These are phyloP conservation scores for Condylostylus longicornis DNA, from an alignment of 1,140 invertebrate species.

Conservation along the genomic window DNA sequence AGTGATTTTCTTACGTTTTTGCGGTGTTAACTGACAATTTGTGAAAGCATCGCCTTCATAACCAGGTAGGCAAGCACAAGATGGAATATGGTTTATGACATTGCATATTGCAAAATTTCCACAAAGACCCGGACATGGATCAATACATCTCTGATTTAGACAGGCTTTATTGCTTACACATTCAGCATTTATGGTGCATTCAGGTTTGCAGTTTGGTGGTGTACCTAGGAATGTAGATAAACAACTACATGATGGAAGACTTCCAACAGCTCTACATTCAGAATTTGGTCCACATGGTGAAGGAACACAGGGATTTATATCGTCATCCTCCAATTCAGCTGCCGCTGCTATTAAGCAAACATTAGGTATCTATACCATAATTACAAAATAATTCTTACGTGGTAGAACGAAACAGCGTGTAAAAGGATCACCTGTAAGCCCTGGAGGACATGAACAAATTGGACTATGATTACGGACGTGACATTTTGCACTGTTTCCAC, in stretches of 20 bases:
- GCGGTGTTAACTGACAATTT: conserved; percentile 42
- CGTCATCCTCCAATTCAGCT: conserved; percentile 35
- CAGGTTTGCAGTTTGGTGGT: conserved; percentile 65
- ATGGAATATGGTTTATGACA: conserved; percentile 44
- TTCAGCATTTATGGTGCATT: conserved; percentile 68
- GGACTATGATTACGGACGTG: conserved; percentile 67
- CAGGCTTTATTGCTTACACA: conserved; percentile 66
- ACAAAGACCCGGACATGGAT: conserved; percentile 74
- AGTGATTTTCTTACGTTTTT: conserved; percentile 34
- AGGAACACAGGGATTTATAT: conserved; percentile 53
- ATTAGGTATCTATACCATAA: not conserved
- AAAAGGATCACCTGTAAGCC: conserved; percentile 66
- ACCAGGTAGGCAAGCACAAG: conserved; percentile 49
- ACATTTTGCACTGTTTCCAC: conserved; percentile 60
- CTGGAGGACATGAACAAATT: conserved; percentile 55
- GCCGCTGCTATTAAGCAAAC: not conserved
- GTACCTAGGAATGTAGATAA: conserved; percentile 58
- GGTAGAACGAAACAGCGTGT: conserved; percentile 45
- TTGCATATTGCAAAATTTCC: conserved; percentile 58
- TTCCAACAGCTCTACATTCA: conserved; percentile 54
- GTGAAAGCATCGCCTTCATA: conserved; percentile 59
- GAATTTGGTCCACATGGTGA: conserved; percentile 69
- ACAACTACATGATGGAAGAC: conserved; percentile 61
- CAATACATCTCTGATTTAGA: conserved; percentile 60
- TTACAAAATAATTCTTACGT: conserved; percentile 36